These are phyloP conservation scores for Coelinius sp. DNA, from an alignment of 2,888 invertebrate species.

Conservation along the genomic window DNA sequence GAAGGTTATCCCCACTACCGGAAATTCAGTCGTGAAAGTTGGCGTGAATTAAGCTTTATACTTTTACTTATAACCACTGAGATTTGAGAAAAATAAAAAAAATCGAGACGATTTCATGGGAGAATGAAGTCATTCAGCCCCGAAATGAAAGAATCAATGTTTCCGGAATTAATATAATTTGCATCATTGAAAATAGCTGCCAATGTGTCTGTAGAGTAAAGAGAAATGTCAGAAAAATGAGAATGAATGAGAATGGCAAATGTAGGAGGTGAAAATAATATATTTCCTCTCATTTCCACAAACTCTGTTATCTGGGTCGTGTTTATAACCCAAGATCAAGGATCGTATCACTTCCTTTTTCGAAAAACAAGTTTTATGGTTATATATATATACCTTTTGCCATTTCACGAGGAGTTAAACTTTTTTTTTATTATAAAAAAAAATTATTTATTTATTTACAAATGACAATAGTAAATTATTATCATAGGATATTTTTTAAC, in stretches of 20 bases:
- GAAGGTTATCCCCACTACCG: not conserved
- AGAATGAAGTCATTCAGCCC: not conserved
- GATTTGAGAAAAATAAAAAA: not conserved
- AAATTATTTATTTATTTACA: not conserved
- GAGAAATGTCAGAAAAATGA: not conserved
- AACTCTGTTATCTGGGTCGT: slow-evolving; percentile 46
- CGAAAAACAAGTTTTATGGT: not conserved
- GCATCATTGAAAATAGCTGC: not conserved
- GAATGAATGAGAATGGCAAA: not conserved
- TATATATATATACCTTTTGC: not conserved
- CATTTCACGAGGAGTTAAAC: too few species aligned
- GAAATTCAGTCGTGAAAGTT: slow-evolving; percentile 1
- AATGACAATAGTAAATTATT: not conserved
- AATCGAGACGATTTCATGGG: not conserved
- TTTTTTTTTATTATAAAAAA: not conserved
- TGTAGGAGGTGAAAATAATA: too few species aligned
- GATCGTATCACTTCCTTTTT: slow-evolving; percentile 52
- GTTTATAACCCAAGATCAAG: slow-evolving; percentile 56
- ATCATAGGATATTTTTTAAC: not conserved
- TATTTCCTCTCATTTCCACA: not conserved
- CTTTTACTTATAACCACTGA: not conserved
- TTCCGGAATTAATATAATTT: not conserved
- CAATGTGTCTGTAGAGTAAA: not conserved
- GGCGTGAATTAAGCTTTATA: slow-evolving; percentile 2
- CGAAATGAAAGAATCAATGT: not conserved